Conservation (phyloP, 1,140 invertebrate genomes). For the Dryas iulia region DNA sequence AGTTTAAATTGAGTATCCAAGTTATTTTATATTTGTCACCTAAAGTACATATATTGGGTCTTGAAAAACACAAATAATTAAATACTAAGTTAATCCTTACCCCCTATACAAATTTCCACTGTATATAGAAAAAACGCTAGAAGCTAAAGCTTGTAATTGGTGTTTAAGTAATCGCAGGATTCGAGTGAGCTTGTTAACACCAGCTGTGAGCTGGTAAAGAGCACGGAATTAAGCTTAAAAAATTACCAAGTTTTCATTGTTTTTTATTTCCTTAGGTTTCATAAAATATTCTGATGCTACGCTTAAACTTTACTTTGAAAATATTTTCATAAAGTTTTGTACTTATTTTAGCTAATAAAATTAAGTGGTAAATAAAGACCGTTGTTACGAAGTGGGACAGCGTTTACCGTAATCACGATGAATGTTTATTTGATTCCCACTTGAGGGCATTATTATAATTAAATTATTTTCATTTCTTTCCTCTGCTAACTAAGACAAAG, state of each 20-base stretch:
- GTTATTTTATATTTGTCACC: too few relatives aligned
- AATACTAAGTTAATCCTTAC: neutral
- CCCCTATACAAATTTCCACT: neutral
- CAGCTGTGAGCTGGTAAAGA: neutral
- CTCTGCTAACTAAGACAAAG: too few relatives aligned
- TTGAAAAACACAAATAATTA: neutral
- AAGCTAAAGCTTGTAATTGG: neutral
- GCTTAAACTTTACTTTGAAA: neutral
- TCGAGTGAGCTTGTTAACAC: constrained; percentile 5
- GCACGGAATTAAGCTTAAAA: constrained; percentile 3
- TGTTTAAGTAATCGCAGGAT: neutral
- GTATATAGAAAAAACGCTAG: neutral
- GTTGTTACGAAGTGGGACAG: too few relatives aligned
- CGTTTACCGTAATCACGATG: too few relatives aligned
- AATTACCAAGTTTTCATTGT: neutral
- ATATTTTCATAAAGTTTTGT: neutral
- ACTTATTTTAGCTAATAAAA: neutral
- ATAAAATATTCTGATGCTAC: neutral
- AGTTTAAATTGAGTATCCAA: too few relatives aligned
- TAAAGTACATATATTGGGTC: too few relatives aligned
- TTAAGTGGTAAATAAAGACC: too few relatives aligned
- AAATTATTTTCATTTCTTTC: too few relatives aligned
- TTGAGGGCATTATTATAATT: too few relatives aligned
- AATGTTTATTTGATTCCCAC: too few relatives aligned
- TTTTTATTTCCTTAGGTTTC: neutral